Evolutionary conservation across 2,888 invertebrate species (phyloP), one percentile per base, ranked within the genome.

Genomic region (Agrochola circellaris): DNA sequence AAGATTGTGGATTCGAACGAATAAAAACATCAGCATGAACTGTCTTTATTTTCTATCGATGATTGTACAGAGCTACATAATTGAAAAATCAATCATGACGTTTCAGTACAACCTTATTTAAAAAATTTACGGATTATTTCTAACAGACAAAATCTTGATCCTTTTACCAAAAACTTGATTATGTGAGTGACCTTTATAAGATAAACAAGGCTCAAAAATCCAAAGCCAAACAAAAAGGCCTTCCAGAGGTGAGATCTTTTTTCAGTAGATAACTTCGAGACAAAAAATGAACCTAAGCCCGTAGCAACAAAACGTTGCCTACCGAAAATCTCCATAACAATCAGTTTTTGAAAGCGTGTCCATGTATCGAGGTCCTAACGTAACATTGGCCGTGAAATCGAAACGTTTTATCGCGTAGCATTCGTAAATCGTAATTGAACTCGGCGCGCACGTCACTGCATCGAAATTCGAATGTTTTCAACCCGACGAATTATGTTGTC

Each of bases 311-410:
- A 64, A 60, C 8, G 6, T 38, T 38, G 11, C 1, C 48, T 34
- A 2, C 58, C 34, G n/a, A 54, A 77, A 74, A 65, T 75, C 58
- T 56, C 26, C 45, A 34, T 45, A 72, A 30, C 42, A 75, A 83
- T 72, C 60, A 42, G 20, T 62, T 45, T 45, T 64, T 34, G n/a
- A 75, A 70, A 73, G 51, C 73, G 3, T 69, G 73, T 74, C 65
- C 66, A 58, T 79, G 77, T 85, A 77, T 62, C 75, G 34, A 60
- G 30, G 26, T 58, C 73, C 70, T 75, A 81, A 71, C 79, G 81
- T 83, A 84, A 80, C 87, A 86, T 81, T 89, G 89, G 74, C 89
- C 88, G 80, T 87, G 87, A 89, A 89, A 83, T 62, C 71, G 67
- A 73, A 74, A 73, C 76, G 72, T 76, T 82, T 81, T 85, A 86